phyloP scores from a whole-genome alignment of 2,888 invertebrate genomes.

The Drosophila mimica region DNA sequence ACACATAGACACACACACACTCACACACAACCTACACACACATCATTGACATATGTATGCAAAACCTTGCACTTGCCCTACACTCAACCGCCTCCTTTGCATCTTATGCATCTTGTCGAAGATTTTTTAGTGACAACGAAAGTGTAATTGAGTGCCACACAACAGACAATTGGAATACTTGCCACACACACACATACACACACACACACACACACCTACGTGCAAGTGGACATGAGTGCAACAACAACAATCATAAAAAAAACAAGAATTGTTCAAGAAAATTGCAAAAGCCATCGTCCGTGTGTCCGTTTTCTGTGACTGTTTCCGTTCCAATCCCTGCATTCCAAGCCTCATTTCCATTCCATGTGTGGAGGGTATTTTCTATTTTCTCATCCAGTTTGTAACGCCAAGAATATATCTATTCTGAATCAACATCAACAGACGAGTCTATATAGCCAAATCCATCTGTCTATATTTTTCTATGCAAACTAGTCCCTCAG shows the following conservation, averaged over 20 bases:
- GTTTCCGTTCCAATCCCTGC: slow-evolving; percentile 14
- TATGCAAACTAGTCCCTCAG: too few species aligned
- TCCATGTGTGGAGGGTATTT: neutral
- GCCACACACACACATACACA: slow-evolving; percentile 19
- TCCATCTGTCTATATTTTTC: too few species aligned
- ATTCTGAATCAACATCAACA: too few species aligned
- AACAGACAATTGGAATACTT: slow-evolving; percentile 73
- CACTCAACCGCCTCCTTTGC: slow-evolving; percentile 4
- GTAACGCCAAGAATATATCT: neutral
- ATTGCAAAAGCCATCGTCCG: slow-evolving; percentile 52
- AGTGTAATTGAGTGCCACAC: slow-evolving; percentile 78
- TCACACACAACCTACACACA: slow-evolving; percentile 38
- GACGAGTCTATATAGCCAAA: too few species aligned
- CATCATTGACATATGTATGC: slow-evolving; percentile 11
- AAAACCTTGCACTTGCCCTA: slow-evolving; percentile 24
- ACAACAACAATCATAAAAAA: slow-evolving; percentile 25
- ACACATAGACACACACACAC: slow-evolving; percentile 12
- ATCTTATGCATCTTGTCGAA: slow-evolving; percentile 42
- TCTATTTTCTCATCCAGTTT: neutral
- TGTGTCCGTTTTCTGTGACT: slow-evolving; percentile 14
- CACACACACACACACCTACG: slow-evolving; percentile 20
- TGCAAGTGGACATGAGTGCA: slow-evolving; percentile 42
- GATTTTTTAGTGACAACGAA: slow-evolving; percentile 77
- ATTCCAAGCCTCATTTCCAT: slow-evolving; percentile 10
- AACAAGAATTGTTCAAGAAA: slow-evolving; percentile 44